Evolutionary conservation across 2,888 invertebrate species (phyloP).

Genomic region (Nomada flava): DNA sequence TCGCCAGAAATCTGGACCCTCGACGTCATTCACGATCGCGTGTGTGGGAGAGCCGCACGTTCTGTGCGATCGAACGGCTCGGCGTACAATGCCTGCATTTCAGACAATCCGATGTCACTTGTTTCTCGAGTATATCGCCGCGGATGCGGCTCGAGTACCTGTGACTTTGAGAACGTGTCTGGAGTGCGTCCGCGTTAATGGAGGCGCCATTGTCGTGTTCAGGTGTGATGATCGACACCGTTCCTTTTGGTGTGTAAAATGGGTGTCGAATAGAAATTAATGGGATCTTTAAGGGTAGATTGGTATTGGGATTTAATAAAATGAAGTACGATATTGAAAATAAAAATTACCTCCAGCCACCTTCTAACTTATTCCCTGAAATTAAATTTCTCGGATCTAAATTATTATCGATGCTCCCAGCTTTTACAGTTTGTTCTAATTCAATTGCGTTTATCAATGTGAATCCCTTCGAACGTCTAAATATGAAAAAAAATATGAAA

Average conservation of each 20-base stretch:
- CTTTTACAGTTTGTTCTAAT: too few species aligned
- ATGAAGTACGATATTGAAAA: too few species aligned
- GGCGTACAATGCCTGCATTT: conserved; percentile 18
- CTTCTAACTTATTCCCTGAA: too few species aligned
- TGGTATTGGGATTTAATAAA: too few species aligned
- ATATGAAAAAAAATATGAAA: too few species aligned
- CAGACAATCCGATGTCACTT: conserved; percentile 2
- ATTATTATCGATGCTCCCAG: too few species aligned
- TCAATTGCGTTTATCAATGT: too few species aligned
- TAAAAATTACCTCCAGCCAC: too few species aligned
- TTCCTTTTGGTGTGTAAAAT: background rate
- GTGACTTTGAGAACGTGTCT: background rate
- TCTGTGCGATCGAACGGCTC: conserved; percentile 3
- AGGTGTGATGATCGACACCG: background rate
- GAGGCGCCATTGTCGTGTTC: background rate
- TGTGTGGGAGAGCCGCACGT: background rate
- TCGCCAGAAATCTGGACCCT: conserved; percentile 23
- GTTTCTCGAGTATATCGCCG: background rate
- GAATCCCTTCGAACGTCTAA: too few species aligned
- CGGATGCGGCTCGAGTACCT: background rate
- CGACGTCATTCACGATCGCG: background rate
- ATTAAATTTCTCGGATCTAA: too few species aligned
- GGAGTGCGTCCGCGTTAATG: background rate
- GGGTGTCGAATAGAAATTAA: too few species aligned
- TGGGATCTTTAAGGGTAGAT: too few species aligned